Evolutionary conservation across 1,140 invertebrate genomes (phyloP).

Genomic region (Latrodectus geometricus): DNA sequence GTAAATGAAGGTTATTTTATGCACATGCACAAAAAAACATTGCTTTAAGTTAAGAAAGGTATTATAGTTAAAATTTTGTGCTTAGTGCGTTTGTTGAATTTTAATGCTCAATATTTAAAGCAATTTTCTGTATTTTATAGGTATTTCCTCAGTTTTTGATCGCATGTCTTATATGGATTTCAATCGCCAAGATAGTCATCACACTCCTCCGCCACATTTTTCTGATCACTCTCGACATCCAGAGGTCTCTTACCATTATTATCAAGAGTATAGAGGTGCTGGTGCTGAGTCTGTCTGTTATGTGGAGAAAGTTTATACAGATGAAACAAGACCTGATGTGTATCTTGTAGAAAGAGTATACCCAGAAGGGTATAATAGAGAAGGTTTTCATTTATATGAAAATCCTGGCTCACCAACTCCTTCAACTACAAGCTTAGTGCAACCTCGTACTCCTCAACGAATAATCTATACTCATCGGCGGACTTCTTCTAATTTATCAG

Average conservation of each 20-base stretch:
- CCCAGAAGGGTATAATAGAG: constrained; percentile 62
- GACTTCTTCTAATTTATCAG: constrained; percentile 81
- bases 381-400: constrained; percentile 65
- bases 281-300: constrained; percentile 41
- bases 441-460: constrained; percentile 65
- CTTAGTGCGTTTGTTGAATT: not conserved
- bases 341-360: constrained; percentile 65
- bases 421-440: constrained; percentile 31
- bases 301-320: constrained; percentile 59
- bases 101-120: not conserved
- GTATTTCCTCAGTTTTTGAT: constrained; percentile 54
- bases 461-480: constrained; percentile 72
- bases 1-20: too few relatives aligned
- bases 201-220: constrained; percentile 67
- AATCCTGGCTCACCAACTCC: constrained; percentile 64
- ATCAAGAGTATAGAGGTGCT: constrained; percentile 57
- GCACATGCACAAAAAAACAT: too few relatives aligned
- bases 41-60: not conserved
- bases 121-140: not conserved
- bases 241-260: constrained; percentile 60
- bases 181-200: constrained; percentile 67
- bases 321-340: constrained; percentile 54
- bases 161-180: constrained; percentile 61
- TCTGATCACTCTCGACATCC: constrained; percentile 54
- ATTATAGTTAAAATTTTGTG: not conserved